Conservation (phyloP, 1,140 invertebrate species). For the Apis cerana region DNA sequence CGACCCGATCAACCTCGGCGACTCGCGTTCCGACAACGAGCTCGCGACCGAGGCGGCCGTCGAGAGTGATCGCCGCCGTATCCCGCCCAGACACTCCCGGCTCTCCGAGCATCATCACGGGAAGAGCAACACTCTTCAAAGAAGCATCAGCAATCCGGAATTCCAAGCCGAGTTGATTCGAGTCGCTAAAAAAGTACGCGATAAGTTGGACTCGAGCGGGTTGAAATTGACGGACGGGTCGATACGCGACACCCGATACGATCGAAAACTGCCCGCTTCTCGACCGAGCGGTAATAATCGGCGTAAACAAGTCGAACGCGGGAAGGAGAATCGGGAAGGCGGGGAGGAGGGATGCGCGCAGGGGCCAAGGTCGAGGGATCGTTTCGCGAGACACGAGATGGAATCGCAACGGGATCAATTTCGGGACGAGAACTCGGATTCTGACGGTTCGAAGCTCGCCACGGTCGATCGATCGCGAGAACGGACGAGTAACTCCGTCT, state of each 20-base stretch:
- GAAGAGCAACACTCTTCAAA: conserved; percentile 76
- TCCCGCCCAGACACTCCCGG: conserved; percentile 8
- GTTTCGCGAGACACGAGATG: conserved; percentile 31
- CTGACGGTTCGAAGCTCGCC: conserved; percentile 22
- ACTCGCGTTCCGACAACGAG: not conserved
- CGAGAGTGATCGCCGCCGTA: conserved; percentile 9
- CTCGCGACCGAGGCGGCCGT: not conserved
- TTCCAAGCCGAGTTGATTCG: conserved; percentile 86
- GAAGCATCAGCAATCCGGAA: conserved; percentile 85
- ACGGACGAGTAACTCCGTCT: not conserved
- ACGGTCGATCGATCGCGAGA: conserved; percentile 8
- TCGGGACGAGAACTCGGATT: conserved; percentile 63
- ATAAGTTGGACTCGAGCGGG: conserved; percentile 67
- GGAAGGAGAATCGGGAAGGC: not conserved
- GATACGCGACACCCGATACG: not conserved
- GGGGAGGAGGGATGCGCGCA: not conserved
- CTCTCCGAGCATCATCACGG: conserved; percentile 52
- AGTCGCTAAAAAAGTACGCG: conserved; percentile 84
- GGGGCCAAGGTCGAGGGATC: not conserved
- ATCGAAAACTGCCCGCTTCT: not conserved
- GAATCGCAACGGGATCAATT: conserved; percentile 31
- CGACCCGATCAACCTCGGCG: not conserved
- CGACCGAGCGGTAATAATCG: not conserved
- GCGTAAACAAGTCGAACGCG: not conserved
- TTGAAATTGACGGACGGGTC: not conserved